Percentiles rank a stretch among this genome's conserved stretches.
Evolutionary conservation across 2,113 vertebrate species (phyloP).

Genomic region (Gallinago undulata): DNA sequence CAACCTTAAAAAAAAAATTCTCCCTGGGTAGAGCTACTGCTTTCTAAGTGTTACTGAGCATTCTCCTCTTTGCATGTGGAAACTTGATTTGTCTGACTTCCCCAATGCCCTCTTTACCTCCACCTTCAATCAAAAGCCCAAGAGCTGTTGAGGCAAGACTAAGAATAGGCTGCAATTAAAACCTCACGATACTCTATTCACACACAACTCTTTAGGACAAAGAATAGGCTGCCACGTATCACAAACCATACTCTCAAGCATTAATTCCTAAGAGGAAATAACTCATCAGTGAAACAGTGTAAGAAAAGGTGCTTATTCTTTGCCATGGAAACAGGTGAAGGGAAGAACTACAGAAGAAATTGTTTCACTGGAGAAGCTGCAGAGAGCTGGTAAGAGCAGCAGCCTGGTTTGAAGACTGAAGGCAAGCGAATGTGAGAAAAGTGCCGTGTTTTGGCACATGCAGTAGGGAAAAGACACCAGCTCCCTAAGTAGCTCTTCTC

Average conservation of each 20-base stretch:
- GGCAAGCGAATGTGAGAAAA: background rate
- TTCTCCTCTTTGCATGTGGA: background rate
- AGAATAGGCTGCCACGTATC: background rate
- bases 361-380: background rate
- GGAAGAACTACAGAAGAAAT: background rate
- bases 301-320: background rate
- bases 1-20: background rate
- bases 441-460: fast-evolving
- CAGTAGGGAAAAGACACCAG: background rate
- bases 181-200: background rate
- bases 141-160: background rate
- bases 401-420: background rate
- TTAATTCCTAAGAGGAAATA: background rate
- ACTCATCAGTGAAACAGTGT: background rate
- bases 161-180: background rate
- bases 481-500: background rate
- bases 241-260: fast-evolving
- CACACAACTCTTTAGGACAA: background rate
- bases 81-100: background rate
- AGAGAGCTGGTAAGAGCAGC: background rate
- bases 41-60: background rate
- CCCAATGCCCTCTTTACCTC: background rate
- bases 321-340: background rate
- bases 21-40: background rate
- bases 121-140: background rate